Evolutionary conservation across 2,113 vertebrate genomes (phyloP).

Genomic region (Accipiter cooperii): DNA sequence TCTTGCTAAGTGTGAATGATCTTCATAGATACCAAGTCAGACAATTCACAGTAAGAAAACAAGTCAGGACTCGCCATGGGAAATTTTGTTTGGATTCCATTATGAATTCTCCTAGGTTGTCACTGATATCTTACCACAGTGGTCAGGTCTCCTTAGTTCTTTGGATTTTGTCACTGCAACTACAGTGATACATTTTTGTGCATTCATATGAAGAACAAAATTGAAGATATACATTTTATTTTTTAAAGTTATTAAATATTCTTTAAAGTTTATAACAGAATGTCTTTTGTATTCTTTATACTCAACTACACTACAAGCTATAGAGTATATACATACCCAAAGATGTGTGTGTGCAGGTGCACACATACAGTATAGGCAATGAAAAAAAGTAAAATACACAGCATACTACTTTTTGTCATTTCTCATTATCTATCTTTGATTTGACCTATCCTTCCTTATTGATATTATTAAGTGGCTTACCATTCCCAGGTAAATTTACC

Average conservation of each 20-base stretch:
- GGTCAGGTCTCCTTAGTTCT: conserved; percentile 10
- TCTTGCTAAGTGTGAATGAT: not conserved
- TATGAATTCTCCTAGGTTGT: not conserved
- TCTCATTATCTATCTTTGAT: not conserved
- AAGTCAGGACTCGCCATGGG: not conserved
- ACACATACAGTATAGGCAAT: not conserved
- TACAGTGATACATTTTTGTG: conserved; percentile 46
- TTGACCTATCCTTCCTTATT: not conserved
- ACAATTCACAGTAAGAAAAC: not conserved
- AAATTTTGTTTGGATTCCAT: not conserved
- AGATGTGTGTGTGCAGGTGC: not conserved
- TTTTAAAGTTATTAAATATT: conserved; percentile 68
- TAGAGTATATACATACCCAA: not conserved
- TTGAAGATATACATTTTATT: conserved; percentile 63
- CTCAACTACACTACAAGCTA: not conserved
- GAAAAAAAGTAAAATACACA: not conserved
- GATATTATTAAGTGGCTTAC: not conserved
- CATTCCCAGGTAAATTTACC: not conserved
- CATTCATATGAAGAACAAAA: conserved; percentile 48
- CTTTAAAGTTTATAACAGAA: conserved; percentile 56
- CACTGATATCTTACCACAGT: not conserved
- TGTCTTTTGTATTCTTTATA: conserved; percentile 64
- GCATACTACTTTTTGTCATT: not conserved
- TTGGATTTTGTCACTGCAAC: conserved; percentile 8
- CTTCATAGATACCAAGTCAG: not conserved